phyloP scores from a whole-genome alignment of 2,797 vertebrate species.

The Luscinia luscinia region DNA sequence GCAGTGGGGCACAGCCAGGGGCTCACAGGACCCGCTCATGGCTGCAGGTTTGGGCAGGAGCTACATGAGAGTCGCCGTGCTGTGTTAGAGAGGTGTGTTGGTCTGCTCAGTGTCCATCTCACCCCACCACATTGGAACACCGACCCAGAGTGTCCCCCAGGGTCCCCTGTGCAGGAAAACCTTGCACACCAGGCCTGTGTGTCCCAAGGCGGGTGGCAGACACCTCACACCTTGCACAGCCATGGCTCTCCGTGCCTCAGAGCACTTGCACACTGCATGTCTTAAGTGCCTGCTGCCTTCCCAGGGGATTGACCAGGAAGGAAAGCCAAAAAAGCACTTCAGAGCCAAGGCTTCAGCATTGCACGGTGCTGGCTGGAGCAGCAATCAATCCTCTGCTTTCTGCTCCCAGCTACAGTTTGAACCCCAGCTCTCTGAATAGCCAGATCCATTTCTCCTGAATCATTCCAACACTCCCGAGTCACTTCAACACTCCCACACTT shows the following conservation, averaged over 20 bases:
- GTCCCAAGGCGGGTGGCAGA: neutral
- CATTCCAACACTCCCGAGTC: neutral
- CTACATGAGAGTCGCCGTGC: rapidly evolving
- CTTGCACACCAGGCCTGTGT: rapidly evolving
- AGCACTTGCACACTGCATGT: rapidly evolving
- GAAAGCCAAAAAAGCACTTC: neutral
- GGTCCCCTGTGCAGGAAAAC: neutral
- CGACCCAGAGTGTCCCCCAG: rapidly evolving
- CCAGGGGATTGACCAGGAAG: neutral
- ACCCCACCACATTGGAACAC: neutral
- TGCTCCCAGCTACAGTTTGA: neutral
- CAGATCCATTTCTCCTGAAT: neutral
- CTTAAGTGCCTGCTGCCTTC: neutral
- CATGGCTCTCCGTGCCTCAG: neutral
- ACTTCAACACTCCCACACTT: conserved; percentile 16
- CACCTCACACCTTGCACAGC: rapidly evolving
- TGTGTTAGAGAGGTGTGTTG: neutral
- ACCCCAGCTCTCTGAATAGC: conserved; percentile 1
- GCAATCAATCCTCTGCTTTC: neutral
- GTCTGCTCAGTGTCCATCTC: neutral
- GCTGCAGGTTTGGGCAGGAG: neutral
- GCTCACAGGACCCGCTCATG: neutral
- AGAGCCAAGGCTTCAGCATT: neutral
- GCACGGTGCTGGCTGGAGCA: neutral
- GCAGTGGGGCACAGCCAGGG: neutral